Evolutionary conservation across 64 coral and sea anemone genomes (phyloP), one percentile per base, ranked within the genome.

Genomic region (Pachyseris speciosa): DNA sequence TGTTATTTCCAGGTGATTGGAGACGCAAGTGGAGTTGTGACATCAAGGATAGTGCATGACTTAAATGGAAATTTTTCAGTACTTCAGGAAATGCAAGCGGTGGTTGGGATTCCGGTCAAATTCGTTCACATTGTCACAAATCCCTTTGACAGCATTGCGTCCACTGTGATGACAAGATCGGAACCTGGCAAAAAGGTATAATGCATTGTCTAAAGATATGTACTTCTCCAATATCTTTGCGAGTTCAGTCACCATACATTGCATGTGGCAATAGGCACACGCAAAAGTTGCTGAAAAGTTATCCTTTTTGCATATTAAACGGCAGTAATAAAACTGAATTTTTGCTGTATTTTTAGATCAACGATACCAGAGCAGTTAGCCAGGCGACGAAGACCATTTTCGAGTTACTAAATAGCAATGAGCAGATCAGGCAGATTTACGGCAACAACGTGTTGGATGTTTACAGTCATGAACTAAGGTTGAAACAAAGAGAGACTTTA

Each of bases 121-220:
- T 81, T 81, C 39, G 11, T 81, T 38, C 53, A 81, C 30, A 22
- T 60, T 28, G 40, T 81, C 37, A 11, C 77, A 40, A 81, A 81
- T 61, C 77, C 77, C 13, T 81, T 40, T 16, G 77, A 81, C 17
- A 33, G 9, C 53, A 63, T 81, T 61, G 77, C 77, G 11, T 60
- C 29, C 9, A 63, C 13, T 61, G 31, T 81, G 22, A 81, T 16
- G 2, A 20, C 16, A 57, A 11, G 22, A 11, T 34, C 29, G 22
- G 15, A 57, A 7, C 27, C 29, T 20, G 12, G 29, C 48, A 57
- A 2, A 22, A 55, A 79, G 47, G 75, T 79, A 57, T 11, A n/a
- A 28, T 3, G 48, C 33, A 34, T 2, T 17, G 8, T 13, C 8
- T 49, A 6, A 72, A 11, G 33, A 72, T 22, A 0, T 19, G 20